Evolutionary conservation across 2,113 vertebrate genomes (phyloP).

Genomic region (Cyprinodon variegatus): DNA sequence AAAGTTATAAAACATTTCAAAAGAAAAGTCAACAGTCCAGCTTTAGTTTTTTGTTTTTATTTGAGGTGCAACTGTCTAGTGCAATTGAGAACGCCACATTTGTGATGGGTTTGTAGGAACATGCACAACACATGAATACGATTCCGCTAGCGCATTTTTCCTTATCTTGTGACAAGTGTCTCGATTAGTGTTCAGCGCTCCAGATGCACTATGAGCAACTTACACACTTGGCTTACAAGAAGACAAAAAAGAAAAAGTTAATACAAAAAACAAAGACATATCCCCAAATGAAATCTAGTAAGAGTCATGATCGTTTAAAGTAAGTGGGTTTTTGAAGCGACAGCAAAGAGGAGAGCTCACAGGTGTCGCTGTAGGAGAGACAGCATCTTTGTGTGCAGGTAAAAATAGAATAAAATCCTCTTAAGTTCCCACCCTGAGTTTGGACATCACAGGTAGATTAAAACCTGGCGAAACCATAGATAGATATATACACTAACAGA

Average conservation of each 20-base stretch:
- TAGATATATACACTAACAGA: conserved; percentile 58
- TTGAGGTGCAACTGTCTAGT: conserved; percentile 82
- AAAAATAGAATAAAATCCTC: conserved; percentile 32
- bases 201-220: conserved; percentile 59
- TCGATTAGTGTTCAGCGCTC: conserved; percentile 41
- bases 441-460: conserved; percentile 72
- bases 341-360: conserved; percentile 28
- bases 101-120: conserved; percentile 75
- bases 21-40: not conserved
- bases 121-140: conserved; percentile 71
- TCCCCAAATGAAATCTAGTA: conserved; percentile 29
- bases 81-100: conserved; percentile 80
- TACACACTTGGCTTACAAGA: conserved; percentile 65
- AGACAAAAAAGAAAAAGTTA: not conserved
- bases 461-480: conserved; percentile 77
- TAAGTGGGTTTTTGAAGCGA: conserved; percentile 25
- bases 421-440: conserved; percentile 66
- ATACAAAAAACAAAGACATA: conserved; percentile 8
- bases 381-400: conserved; percentile 60
- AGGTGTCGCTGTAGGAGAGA: conserved; percentile 60
- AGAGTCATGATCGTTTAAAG: conserved; percentile 46
- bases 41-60: conserved; percentile 71
- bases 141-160: conserved; percentile 45
- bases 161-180: conserved; percentile 33
- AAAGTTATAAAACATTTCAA: not conserved